Evolutionary conservation across 2,113 vertebrate species (phyloP).

Genomic region (Phaethornis superciliosus): DNA sequence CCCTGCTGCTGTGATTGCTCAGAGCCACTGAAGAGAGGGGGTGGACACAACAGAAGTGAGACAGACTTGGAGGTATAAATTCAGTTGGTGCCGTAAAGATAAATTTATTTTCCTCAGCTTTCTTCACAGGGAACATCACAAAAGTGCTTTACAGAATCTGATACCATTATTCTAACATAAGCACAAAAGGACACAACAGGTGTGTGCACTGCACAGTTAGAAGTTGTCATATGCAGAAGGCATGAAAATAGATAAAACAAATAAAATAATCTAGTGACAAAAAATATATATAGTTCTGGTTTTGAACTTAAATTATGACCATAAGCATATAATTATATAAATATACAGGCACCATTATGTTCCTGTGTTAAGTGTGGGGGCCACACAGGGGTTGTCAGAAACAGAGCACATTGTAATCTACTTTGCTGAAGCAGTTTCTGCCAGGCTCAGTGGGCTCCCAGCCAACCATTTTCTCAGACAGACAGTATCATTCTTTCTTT

Average conservation of each 20-base stretch:
- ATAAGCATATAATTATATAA: slow-evolving; percentile 15
- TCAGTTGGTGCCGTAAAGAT: slow-evolving; percentile 18
- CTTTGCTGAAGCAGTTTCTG: background rate
- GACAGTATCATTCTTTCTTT: background rate
- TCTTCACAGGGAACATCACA: slow-evolving; percentile 50
- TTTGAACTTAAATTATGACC: slow-evolving; percentile 35
- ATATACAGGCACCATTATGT: slow-evolving; percentile 3
- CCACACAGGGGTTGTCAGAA: background rate
- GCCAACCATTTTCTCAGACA: background rate
- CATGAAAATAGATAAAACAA: background rate
- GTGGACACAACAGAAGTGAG: background rate
- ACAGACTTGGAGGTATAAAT: background rate
- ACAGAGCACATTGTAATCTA: background rate
- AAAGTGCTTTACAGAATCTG: slow-evolving; percentile 63
- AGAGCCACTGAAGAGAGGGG: background rate
- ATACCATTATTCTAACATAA: background rate
- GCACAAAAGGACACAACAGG: slow-evolving; percentile 2
- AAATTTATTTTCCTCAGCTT: slow-evolving; percentile 60
- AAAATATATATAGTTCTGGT: background rate
- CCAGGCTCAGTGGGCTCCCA: background rate
- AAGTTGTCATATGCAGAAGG: slow-evolving; percentile 17
- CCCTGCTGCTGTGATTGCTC: background rate
- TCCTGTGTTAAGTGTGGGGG: slow-evolving; percentile 4
- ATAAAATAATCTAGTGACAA: slow-evolving; percentile 11
- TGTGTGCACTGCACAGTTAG: slow-evolving; percentile 10